Percentiles rank a stretch among this genome's conserved stretches.
Evolutionary conservation across 2,113 vertebrate species (phyloP).

Genomic region (Speoplatyrhinus poulsoni): DNA sequence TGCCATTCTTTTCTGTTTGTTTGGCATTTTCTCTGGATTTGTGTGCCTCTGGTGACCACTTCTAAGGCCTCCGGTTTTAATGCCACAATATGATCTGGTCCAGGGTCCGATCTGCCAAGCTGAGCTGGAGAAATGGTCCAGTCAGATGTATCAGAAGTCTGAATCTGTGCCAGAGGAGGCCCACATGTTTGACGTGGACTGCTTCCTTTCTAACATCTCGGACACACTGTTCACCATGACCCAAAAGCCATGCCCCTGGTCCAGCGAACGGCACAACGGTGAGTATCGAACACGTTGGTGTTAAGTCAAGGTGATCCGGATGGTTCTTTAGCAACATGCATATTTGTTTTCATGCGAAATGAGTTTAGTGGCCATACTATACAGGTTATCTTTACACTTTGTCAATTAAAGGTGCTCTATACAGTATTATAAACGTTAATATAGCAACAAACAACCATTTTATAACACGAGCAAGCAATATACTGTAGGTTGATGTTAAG

Average conservation of each 20-base stretch:
- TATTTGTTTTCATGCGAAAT: no score
- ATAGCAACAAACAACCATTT: no score
- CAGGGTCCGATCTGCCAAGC: constrained; percentile 79
- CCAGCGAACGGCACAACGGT: constrained; percentile 78
- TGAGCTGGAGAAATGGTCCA: constrained; percentile 85
- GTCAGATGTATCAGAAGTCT: constrained; percentile 86
- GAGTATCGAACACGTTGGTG: constrained; percentile 48
- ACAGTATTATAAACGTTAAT: no score
- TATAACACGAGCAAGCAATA: no score
- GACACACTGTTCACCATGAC: constrained; percentile 99
- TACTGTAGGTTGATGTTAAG: no score
- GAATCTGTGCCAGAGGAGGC: constrained; percentile 79
- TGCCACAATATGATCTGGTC: constrained; percentile 20
- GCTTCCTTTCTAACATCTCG: constrained; percentile 93
- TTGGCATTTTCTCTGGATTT: no score
- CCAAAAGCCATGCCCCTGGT: constrained; percentile 80
- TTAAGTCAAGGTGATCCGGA: neutral
- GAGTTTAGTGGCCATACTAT: no score
- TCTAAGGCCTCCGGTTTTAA: neutral
- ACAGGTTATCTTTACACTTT: no score
- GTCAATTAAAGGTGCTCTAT: no score
- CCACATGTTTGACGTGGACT: constrained; percentile 91
- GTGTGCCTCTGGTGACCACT: no score
- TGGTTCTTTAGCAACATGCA: no score
- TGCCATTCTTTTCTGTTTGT: no score